Percentiles rank a stretch among this genome's conserved stretches.
Conservation (phyloP, 1,140 invertebrate species). For the Ephestia elutella region DNA sequence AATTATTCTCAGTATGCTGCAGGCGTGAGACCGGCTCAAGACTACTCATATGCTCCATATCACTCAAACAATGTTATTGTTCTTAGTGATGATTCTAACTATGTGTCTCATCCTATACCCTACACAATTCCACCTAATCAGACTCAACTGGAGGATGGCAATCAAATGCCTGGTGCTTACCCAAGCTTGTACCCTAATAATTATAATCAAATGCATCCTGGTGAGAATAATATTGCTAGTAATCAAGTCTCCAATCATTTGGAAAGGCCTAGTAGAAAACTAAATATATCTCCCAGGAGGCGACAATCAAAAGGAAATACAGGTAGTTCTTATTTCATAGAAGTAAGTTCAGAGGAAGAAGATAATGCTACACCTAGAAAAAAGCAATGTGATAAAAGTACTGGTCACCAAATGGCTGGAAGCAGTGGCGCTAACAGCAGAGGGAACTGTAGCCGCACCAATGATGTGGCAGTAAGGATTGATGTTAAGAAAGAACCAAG, state of each 20-base stretch:
- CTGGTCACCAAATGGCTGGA: conserved; percentile 16
- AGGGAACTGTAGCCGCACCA: conserved; percentile 13
- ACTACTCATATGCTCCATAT: conserved; percentile 41
- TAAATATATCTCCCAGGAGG: conserved; percentile 63
- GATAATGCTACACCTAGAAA: conserved; percentile 54
- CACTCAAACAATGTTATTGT: conserved; percentile 42
- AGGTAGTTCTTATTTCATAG: conserved; percentile 48
- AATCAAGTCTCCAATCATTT: conserved; percentile 29
- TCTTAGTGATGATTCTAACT: conserved; percentile 44
- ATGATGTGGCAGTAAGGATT: conserved; percentile 25
- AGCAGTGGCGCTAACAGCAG: background rate
- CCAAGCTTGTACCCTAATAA: conserved; percentile 10
- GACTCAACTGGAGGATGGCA: conserved; percentile 27
- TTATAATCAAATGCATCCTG: conserved; percentile 22
- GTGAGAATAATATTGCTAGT: conserved; percentile 11
- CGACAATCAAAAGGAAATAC: conserved; percentile 57
- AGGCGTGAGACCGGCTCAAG: conserved; percentile 26
- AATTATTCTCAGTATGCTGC: conserved; percentile 40
- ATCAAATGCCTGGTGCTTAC: conserved; percentile 14
- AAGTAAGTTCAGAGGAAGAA: conserved; percentile 71
- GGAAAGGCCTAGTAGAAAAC: conserved; percentile 58
- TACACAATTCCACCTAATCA: conserved; percentile 37
- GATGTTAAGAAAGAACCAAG: conserved; percentile 49
- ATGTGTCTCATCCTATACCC: conserved; percentile 35
- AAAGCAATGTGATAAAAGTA: conserved; percentile 37